Base-by-base conservation (phyloP, 2,113 vertebrate species). In the Xerus inauris region DNA sequence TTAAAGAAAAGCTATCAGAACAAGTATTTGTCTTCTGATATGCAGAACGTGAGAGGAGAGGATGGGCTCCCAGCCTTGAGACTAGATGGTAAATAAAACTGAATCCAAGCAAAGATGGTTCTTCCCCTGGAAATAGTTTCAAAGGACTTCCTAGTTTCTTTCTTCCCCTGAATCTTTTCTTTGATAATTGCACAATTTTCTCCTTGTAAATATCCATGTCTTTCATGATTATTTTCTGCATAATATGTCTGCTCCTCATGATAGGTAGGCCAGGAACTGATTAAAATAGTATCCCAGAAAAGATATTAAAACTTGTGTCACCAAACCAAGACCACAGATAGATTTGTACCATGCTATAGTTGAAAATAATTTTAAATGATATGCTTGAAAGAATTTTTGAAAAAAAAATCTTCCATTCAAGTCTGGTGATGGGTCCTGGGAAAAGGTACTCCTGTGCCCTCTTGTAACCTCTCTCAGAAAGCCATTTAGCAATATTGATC, bases 161-260 rank as follows among this genome's bases (percentile, higher is more conserved):
- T 93, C 49, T 4, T 28, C 32, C 91, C 77, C 3, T n/a, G 71
- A 89, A 79, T 95, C 77, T 87, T 97, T 93, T 97, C 97, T 96
- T 97, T 92, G 90, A 35, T 38, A 11, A 97, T 96, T 97, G 93
- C 75, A 17, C 8, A 14, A 88, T 91, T 97, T 96, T 94, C 80
- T 97, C 35, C 38, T 76, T 97, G 89, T 91, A 97, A 97, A 71
- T 24, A 35, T 82, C 79, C 32, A 8, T 91, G 62, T 97, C 97
- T 97, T 96, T 94, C 91, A 1, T 95, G 97, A 91, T 87, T 49
- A 45, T 62, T 95, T 97, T 98, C 83, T 79, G 94, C 67, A 32
- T 54, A 86, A 90, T 17, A 45, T 57, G 59, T 80, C 94, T 97
- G 42, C 79, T 85, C 38, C 67, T 98, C 35, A 12, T 72, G 75